Evolutionary conservation across 1,140 invertebrate genomes (phyloP).

Genomic region (Formica exsecta): DNA sequence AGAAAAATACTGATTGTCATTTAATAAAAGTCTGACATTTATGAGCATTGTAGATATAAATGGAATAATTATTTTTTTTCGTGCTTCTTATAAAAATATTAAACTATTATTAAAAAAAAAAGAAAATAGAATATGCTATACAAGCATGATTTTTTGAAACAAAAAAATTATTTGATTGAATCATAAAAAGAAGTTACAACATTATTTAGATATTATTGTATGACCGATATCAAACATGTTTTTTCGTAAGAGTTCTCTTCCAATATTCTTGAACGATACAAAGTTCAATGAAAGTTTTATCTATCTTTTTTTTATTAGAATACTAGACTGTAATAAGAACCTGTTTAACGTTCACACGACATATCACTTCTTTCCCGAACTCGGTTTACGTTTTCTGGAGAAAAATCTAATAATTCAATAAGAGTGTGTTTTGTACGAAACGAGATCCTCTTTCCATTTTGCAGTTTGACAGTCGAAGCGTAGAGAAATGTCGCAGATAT

Average conservation of each 20-base stretch:
- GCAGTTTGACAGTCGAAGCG: slow-evolving; percentile 57
- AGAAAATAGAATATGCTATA: background rate
- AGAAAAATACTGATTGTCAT: slow-evolving; percentile 9
- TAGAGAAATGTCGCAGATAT: slow-evolving; percentile 74
- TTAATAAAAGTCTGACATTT: slow-evolving; percentile 27
- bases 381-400: background rate
- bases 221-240: background rate
- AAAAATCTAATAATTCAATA: slow-evolving; percentile 53
- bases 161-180: slow-evolving; percentile 1
- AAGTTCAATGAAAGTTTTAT: slow-evolving; percentile 16
- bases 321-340: slow-evolving; percentile 45
- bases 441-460: slow-evolving; percentile 25
- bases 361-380: background rate
- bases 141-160: background rate
- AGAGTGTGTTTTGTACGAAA: slow-evolving; percentile 61
- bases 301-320: background rate
- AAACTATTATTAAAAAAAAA: background rate
- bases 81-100: background rate
- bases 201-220: background rate
- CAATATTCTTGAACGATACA: background rate
- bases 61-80: slow-evolving; percentile 34
- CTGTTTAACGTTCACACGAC: slow-evolving; percentile 32
- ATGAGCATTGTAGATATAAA: background rate
- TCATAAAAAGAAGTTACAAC: background rate
- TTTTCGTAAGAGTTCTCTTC: background rate